Evolutionary conservation across 2,888 invertebrate genomes (phyloP), one percentile per base, ranked within the genome.

Genomic region (Druceiella hillmani): DNA sequence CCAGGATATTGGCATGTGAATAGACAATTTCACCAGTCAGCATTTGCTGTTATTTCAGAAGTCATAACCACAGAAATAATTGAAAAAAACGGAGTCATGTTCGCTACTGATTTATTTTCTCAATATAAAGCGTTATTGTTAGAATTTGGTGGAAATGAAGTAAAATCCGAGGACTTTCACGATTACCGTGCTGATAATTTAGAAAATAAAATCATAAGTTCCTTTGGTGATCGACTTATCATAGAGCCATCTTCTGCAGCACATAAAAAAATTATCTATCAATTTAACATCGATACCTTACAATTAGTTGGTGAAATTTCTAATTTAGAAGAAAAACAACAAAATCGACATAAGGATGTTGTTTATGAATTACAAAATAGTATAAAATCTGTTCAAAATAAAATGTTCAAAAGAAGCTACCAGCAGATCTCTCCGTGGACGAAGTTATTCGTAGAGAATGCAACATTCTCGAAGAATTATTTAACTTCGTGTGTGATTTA

Each of bases 181-280:
- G 43, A 51, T 44, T 54, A 52, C 20, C 51, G 51, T 41, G 5
- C 36, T 41, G 50, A 53, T 49, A 46, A 31, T 15, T 47, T 53
- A 34, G 38, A 52, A 40, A 46, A 48, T 32, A 54, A 52, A 48
- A 37, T 47, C 24, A 13, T 42, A 27, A 45, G 40, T 38, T 35
- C 38, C 26, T 53, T 52, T 50, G 50, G 45, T 45, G 49, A 51
- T 38, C 40, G 43, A 44, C 20, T 52, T 25, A 46, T 34, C n/a
- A 41, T 45, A 28, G 42, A 50, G 48, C 45, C 49, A 31, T 50
- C 51, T 24, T 42, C 38, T 22, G 50, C 43, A 22, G 11, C 32
- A 38, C 15, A 31, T 20, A 32, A 40, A 35, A 47, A 46, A 51
- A 52, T 53, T 41, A 36, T 52, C 4, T 52, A 51, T 38, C 48